These are phyloP conservation scores for Rhinichthys osculus DNA, from an alignment of 2,797 vertebrate species.

Conservation along the genomic window DNA sequence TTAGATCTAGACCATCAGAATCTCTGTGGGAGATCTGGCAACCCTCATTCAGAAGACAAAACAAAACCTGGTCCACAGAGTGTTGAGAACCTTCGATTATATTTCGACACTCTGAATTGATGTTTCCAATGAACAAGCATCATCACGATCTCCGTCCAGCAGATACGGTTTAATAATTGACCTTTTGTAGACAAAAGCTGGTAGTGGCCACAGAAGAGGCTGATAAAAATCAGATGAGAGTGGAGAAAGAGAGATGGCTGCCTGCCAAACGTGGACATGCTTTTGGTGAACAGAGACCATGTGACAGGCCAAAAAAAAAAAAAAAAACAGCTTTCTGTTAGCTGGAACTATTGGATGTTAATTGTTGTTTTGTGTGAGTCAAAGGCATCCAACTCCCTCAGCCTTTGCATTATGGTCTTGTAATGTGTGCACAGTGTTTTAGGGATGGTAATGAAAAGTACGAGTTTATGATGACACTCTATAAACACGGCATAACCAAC, in stretches of 20 bases:
- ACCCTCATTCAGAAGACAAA: constrained; percentile 46
- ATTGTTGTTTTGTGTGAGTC: constrained; percentile 59
- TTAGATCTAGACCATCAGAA: constrained; percentile 61
- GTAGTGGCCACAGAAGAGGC: constrained; percentile 36
- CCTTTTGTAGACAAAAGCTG: constrained; percentile 13
- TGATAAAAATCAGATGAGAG: constrained; percentile 32
- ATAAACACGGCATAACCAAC: background rate
- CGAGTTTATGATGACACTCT: constrained; percentile 2
- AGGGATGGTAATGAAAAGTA: constrained; percentile 18
- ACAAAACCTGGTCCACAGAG: constrained; percentile 31
- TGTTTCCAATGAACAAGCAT: constrained; percentile 24
- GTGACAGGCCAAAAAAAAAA: constrained; percentile 46
- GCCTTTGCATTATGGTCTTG: background rate
- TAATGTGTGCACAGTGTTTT: constrained; percentile 11
- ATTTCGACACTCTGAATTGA: constrained; percentile 26
- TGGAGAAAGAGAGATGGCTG: constrained; percentile 30
- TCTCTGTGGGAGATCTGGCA: constrained; percentile 54
- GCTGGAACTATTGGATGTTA: constrained; percentile 51
- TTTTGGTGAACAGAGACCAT: constrained; percentile 31
- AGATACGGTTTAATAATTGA: constrained; percentile 33
- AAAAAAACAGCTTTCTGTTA: background rate
- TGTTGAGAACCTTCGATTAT: constrained; percentile 33
- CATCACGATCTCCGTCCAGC: background rate
- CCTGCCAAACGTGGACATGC: constrained; percentile 11
- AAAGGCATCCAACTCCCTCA: constrained; percentile 35